Base-by-base conservation (phyloP, 2,797 vertebrate genomes). In the Chiroxiphia lanceolata region DNA sequence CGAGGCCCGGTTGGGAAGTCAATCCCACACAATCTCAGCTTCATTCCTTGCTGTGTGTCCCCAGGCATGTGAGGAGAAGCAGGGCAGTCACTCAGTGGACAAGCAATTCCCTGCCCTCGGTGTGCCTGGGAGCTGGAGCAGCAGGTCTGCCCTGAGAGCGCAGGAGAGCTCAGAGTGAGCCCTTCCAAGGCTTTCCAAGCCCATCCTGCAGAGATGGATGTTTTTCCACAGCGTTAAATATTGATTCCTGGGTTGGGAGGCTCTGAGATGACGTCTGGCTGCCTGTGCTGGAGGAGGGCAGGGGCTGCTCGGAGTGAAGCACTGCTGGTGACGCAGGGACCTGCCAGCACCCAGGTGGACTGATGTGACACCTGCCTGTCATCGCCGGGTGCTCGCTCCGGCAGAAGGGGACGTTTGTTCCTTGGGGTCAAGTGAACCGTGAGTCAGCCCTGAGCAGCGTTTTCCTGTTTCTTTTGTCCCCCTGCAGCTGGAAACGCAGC, bases 71-170 rank as follows among this genome's bases (percentile, higher is more conserved):
- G 68, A 80, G 83, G 34, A 85, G 59, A 16, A 65, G 17, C 59
- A 72, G 36, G 54, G 23, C 57, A 20, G 22, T 18, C 3, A 0
- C 29, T 13, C n/a, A 3, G 3, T 0, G 1, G 47, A 20, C 17
- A 11, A 67, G 59, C 29, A 83, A 38, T 40, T 68, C 56, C 48
- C 25, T 61, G 22, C 22, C 59, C 51, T 56, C 3, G 1, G 5
- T 7, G 33, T 48, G 45, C 50, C 33, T n/a, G 56, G 21, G 36
- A 61, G 38, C 34, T 29, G 5, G 65, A 84, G 65, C 40, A 89
- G 64, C 40, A 72, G 59, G 33, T 68, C 45, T 77, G 23, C 44
- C 80, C 56, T 11, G 51, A 34, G 64, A 77, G 21, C 0, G 0
- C 1, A 1, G 15, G 20, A 63, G 60, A 54, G 26, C 38, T 27